Conservation (phyloP, 2,797 vertebrate species). For the Cryptoprocta ferox region DNA sequence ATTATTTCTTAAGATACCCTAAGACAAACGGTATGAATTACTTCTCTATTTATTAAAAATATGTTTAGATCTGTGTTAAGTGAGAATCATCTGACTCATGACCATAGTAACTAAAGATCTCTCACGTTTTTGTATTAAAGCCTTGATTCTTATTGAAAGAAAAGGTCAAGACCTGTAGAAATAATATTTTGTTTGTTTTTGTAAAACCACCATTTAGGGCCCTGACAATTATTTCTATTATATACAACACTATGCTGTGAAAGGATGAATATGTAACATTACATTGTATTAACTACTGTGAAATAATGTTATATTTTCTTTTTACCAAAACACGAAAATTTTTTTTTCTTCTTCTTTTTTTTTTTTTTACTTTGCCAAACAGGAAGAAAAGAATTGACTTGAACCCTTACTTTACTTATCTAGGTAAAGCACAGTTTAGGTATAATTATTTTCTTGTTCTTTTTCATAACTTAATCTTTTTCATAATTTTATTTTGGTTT, state of each 20-base stretch:
- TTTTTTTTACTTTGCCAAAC: neutral
- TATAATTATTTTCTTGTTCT: neutral
- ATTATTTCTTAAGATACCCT: neutral
- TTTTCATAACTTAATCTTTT: constrained; percentile 32
- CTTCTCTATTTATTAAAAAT: neutral
- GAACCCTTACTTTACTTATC: constrained; percentile 23
- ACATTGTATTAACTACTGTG: neutral
- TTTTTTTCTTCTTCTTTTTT: neutral
- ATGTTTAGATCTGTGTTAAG: neutral
- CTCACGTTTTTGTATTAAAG: neutral
- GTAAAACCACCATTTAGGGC: neutral
- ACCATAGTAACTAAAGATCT: neutral
- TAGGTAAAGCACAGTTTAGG: neutral
- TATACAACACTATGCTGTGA: neutral
- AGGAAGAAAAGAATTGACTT: neutral
- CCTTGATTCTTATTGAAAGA: neutral
- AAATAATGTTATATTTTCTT: constrained; percentile 22
- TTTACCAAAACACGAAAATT: neutral
- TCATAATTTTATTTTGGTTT: neutral
- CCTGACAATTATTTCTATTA: neutral
- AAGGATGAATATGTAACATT: constrained; percentile 36
- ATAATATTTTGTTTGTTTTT: neutral
- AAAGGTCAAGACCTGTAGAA: neutral
- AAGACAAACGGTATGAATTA: neutral
- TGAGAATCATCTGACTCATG: constrained; percentile 6